Evolutionary conservation across 35 echinoderm and acorn worm genomes (phyloP).

Genomic region (Stichopus chloronotus): DNA sequence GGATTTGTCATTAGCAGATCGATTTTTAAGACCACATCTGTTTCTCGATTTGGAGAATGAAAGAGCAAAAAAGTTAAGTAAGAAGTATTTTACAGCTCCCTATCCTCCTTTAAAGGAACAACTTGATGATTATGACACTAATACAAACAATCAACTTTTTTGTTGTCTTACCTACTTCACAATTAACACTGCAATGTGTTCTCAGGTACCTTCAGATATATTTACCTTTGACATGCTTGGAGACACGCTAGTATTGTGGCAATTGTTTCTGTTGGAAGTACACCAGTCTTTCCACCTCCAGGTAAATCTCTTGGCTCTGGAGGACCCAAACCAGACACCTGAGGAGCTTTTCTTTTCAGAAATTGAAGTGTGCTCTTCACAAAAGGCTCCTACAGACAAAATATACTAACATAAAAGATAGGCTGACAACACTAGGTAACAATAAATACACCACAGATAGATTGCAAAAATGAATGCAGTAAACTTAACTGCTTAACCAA

Average conservation of each 20-base stretch:
- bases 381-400: conserved; percentile 83
- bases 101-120: too few relatives aligned
- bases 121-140: too few relatives aligned
- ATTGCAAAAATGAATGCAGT: background rate
- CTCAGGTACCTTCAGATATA: too few relatives aligned
- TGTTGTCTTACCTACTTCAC: too few relatives aligned
- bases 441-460: background rate
- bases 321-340: conserved; percentile 77
- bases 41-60: too few relatives aligned
- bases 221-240: conserved; percentile 81
- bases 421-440: background rate
- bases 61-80: too few relatives aligned
- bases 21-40: too few relatives aligned
- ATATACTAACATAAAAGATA: background rate
- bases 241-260: conserved; percentile 95
- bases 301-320: conserved; percentile 82
- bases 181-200: too few relatives aligned
- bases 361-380: conserved; percentile 92
- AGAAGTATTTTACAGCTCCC: too few relatives aligned
- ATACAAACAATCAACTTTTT: too few relatives aligned
- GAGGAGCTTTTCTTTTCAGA: conserved; percentile 93
- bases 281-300: conserved; percentile 82
- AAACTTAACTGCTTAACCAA: too few relatives aligned
- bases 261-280: conserved; percentile 91
- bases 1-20: too few relatives aligned